Evolutionary conservation across 2,888 invertebrate species (phyloP).

Genomic region (Tanytarsus gracilentus): DNA sequence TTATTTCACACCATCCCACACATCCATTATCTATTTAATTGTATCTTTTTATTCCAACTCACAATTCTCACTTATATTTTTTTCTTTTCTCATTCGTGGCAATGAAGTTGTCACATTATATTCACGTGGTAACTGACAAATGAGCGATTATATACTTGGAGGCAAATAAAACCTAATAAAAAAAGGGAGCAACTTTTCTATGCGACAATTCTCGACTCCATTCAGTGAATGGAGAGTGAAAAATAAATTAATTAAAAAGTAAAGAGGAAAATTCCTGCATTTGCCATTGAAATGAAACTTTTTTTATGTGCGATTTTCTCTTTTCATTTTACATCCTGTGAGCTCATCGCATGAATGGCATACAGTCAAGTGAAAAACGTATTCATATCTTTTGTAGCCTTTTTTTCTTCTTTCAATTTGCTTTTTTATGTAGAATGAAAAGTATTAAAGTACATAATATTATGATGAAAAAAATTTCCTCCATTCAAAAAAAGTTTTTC

Average conservation of each 20-base stretch:
- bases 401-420: not conserved
- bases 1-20: no score
- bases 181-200: not conserved
- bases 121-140: conserved; percentile 9
- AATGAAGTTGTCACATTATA: no score
- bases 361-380: conserved; percentile 28
- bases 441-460: not conserved
- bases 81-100: not conserved
- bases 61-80: not conserved
- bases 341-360: conserved; percentile 19
- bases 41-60: conserved; percentile 20
- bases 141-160: conserved; percentile 4
- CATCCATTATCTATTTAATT: no score
- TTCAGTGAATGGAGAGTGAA: conserved; percentile 13
- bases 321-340: not conserved
- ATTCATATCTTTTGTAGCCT: conserved; percentile 20
- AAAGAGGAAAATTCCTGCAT: conserved; percentile 21
- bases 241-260: conserved; percentile 28
- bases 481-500: conserved; percentile 30
- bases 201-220: conserved; percentile 14
- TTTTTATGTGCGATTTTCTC: not conserved
- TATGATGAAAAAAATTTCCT: conserved; percentile 12
- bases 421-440: not conserved
- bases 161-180: not conserved
- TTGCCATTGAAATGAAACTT: no score